phyloP scores from a whole-genome alignment of 2,888 invertebrate species.

The Agapetus fuscipes region DNA sequence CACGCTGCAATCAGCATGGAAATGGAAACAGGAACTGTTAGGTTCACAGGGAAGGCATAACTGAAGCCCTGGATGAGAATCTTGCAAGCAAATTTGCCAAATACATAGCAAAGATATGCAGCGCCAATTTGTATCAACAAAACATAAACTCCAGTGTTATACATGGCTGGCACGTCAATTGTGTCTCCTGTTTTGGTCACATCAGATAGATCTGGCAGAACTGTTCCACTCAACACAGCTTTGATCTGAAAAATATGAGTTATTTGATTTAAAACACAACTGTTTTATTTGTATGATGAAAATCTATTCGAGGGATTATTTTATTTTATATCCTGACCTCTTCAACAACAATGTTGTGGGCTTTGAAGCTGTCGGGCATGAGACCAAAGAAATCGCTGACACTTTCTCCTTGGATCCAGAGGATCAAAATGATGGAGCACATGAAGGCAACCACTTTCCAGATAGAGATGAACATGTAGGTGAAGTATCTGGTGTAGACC shows the following conservation, averaged over 20 bases:
- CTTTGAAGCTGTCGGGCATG: slow-evolving; percentile 64
- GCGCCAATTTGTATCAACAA: slow-evolving; percentile 71
- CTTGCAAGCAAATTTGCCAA: slow-evolving; percentile 93
- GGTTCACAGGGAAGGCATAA: slow-evolving; percentile 91
- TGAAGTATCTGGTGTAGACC: slow-evolving; percentile 74
- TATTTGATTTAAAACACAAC: too few relatives aligned
- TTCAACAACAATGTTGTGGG: slow-evolving; percentile 69
- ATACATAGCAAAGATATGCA: slow-evolving; percentile 82
- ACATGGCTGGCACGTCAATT: slow-evolving; percentile 57
- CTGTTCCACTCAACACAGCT: slow-evolving; percentile 48
- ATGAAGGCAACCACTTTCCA: slow-evolving; percentile 86
- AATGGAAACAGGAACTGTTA: slow-evolving; percentile 84
- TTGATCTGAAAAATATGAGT: slow-evolving; percentile 40
- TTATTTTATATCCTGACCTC: slow-evolving; percentile 43
- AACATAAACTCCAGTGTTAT: slow-evolving; percentile 67
- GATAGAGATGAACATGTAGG: slow-evolving; percentile 78
- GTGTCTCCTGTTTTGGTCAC: slow-evolving; percentile 68
- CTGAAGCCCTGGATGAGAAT: slow-evolving; percentile 96
- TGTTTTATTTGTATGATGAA: background rate
- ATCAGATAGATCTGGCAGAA: slow-evolving; percentile 65
- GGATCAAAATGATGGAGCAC: slow-evolving; percentile 59
- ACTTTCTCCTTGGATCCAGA: slow-evolving; percentile 67
- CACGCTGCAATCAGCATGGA: slow-evolving; percentile 82
- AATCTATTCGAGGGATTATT: too few relatives aligned
- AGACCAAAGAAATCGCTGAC: slow-evolving; percentile 68